Evolutionary conservation across 2,113 vertebrate species (phyloP), one percentile per base, ranked within the genome.

Genomic region (Callopanchax toddi): DNA sequence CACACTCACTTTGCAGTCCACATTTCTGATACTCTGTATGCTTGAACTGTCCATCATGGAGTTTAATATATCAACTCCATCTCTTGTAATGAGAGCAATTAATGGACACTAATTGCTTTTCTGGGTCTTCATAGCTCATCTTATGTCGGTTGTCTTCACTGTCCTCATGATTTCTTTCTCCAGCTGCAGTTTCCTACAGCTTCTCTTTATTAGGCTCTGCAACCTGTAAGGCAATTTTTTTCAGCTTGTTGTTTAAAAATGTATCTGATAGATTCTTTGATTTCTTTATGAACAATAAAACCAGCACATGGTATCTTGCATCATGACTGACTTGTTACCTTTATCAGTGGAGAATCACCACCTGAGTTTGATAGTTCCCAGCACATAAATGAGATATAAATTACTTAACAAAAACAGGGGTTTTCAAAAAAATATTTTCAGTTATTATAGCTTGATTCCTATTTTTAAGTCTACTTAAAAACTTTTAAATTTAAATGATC

Each of bases 51-150:
- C 60, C 64, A 67, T 73, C 63, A 57, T 23, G 10, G 32, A 63
- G 9, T 66, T 70, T 29, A 26, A 58, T 55, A 61, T 72, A 82
- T 74, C 52, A 6, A 23, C 25, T 42, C 49, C 42, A 71, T 80
- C 51, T 78, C 36, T 34, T 68, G 62, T 82, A 82, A 88, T 88
- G 69, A 90, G 79, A 73, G 74, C 83, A 91, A 87, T 91, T 90
- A 88, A 58, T 46, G 9, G 11, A 62, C 66, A 43, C 70, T 91
- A 86, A 89, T 89, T 89, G 71, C 80, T 81, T 85, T 81, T 67
- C 66, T 62, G 74, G 18, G 29, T 55, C 74, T 75, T 78, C 48
- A 62, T 70, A 57, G 73, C 46, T 48, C 23, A 1, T 59, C 44
- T 43, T 45, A 26, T 45, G 32, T 58, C n/a, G 0, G 22, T 66